phyloP scores from a whole-genome alignment of 1,140 invertebrate species.

The Dufourea novaeangliae region DNA sequence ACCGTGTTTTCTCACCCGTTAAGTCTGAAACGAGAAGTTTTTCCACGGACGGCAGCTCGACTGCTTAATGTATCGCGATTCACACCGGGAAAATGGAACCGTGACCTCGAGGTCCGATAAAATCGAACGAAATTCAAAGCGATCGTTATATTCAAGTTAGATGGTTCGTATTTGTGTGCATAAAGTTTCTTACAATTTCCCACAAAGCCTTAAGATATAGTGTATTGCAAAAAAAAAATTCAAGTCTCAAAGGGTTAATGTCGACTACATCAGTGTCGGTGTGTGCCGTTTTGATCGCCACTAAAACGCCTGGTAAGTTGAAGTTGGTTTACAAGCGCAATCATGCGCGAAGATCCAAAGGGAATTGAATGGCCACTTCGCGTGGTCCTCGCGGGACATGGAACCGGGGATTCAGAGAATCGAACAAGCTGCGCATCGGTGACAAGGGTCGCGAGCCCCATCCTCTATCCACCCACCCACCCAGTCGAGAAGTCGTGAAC shows the following conservation, averaged over 20 bases:
- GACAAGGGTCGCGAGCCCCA: background rate
- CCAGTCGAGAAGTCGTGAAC: slow-evolving; percentile 9
- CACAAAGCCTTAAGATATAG: too few species aligned
- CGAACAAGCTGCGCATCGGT: slow-evolving; percentile 4
- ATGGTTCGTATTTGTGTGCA: too few species aligned
- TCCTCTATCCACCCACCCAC: too few species aligned
- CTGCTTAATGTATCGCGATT: background rate
- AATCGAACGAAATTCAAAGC: slow-evolving; percentile 27
- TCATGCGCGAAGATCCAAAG: slow-evolving; percentile 30
- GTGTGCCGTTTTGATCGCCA: slow-evolving; percentile 22
- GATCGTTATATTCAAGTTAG: too few species aligned
- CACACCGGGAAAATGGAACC: background rate
- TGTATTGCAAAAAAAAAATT: too few species aligned
- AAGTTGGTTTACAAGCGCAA: slow-evolving; percentile 57
- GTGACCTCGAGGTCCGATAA: slow-evolving; percentile 11
- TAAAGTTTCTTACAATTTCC: too few species aligned
- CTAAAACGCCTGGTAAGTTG: slow-evolving; percentile 30
- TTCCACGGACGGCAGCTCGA: background rate
- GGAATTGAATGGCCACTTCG: slow-evolving; percentile 55
- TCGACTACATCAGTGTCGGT: slow-evolving; percentile 15
- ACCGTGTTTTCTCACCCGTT: background rate
- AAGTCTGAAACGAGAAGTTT: background rate
- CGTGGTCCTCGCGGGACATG: slow-evolving; percentile 19
- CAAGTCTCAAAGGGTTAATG: background rate
- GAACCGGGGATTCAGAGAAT: background rate